Base-by-base conservation (phyloP, 64 coral and sea anemone species). In the Platygyra sinensis region DNA sequence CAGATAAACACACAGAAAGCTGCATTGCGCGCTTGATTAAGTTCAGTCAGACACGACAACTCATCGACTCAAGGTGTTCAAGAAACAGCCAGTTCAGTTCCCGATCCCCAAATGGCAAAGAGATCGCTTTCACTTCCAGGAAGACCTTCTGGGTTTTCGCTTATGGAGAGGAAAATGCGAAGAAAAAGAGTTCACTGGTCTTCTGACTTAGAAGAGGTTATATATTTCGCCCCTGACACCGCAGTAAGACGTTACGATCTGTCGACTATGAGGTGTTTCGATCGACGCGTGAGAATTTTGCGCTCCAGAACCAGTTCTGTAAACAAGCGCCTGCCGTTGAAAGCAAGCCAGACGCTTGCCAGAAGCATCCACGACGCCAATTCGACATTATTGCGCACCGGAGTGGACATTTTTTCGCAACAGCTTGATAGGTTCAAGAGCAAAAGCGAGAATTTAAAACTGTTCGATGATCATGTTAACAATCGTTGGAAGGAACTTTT, bases 131-230 rank as follows among this genome's bases (percentile, higher is more conserved):
- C 81, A 22, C 63, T 85, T 51, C 81, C 81, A 71, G 81, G 81
- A 14, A 36, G 81, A 10, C 63, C 81, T 39, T 51, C 81, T 11
- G 49, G 81, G 24, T 31, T 85, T 28, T 22, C 81, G 33, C 36
- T 67, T 16, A 65, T 72, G 13, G 81, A 85, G 24, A 85, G 25
- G 67, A 85, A 85, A 52, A 50, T 85, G 5, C 62, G 38, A 69
- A 22, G 81, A 63, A 85, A 85, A 72, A 36, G 71, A 65, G 81
- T 85, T 49, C 81, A 85, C 36, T 85, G 81, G 81, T 85, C 81
- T 9, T 51, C 20, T 25, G 81, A 85, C 36, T 72, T 85, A 69
- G 81, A 85, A 12, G 81, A 85, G 52, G 81, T 85, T 49, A 85
- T 85, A 32, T 85, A 85, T 24, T 85, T 85, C 33, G 30, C 81